phyloP scores from a whole-genome alignment of 2,888 invertebrate genomes.

The Icerya purchasi region DNA sequence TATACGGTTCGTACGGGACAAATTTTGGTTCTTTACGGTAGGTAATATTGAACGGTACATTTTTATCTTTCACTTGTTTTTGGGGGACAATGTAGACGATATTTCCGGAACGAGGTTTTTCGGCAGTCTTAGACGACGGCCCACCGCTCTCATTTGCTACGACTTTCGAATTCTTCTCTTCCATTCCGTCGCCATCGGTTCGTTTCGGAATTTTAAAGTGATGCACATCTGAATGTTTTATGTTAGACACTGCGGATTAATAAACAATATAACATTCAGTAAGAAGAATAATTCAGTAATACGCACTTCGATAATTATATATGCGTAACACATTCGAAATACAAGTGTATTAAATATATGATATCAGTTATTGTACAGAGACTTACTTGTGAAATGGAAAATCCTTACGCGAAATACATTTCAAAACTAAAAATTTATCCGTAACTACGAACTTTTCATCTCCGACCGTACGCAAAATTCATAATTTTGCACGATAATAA shows the following conservation, averaged over 20 bases:
- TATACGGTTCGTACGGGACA: slow-evolving; percentile 71
- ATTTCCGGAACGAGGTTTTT: background rate
- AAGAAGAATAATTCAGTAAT: too few relatives aligned
- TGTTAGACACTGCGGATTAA: background rate
- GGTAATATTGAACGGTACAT: slow-evolving; percentile 3
- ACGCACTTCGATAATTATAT: too few relatives aligned
- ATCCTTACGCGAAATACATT: too few relatives aligned
- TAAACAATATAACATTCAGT: too few relatives aligned
- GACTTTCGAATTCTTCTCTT: slow-evolving; percentile 21
- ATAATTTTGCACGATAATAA: too few relatives aligned
- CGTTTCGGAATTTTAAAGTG: slow-evolving; percentile 24
- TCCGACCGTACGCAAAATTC: too few relatives aligned
- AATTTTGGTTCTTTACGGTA: slow-evolving; percentile 15
- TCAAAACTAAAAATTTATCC: too few relatives aligned
- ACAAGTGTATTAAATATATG: too few relatives aligned
- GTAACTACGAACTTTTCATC: too few relatives aligned
- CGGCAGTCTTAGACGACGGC: slow-evolving; percentile 1
- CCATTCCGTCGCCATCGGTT: slow-evolving; percentile 62
- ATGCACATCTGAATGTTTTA: slow-evolving; percentile 1
- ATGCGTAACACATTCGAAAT: too few relatives aligned
- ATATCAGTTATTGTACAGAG: too few relatives aligned
- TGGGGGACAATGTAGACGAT: background rate
- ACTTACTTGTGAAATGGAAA: too few relatives aligned
- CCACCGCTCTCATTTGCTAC: slow-evolving; percentile 1
- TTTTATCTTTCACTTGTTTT: background rate